Conservation (phyloP, 2,888 invertebrate genomes). For the Polymixis lichenea region DNA sequence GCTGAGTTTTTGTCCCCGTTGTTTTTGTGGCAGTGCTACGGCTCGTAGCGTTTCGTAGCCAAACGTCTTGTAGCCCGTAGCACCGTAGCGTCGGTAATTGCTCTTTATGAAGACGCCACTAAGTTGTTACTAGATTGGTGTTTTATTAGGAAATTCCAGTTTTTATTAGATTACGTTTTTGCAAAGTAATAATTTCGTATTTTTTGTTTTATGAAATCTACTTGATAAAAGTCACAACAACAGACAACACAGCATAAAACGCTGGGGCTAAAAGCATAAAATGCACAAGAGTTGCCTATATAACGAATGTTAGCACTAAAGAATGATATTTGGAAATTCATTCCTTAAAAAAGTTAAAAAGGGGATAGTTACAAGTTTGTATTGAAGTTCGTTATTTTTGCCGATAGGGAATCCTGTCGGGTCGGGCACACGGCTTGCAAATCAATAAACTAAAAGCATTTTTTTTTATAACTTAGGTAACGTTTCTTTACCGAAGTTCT, state of each 20-base stretch:
- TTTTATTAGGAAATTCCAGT: neutral
- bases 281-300: neutral
- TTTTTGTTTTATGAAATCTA: neutral
- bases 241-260: neutral
- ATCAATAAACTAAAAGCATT: neutral
- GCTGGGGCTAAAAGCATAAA: neutral
- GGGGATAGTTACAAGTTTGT: neutral
- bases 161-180: neutral
- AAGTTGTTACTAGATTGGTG: neutral
- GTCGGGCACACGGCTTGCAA: neutral
- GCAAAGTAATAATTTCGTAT: neutral
- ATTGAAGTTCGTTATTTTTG: neutral
- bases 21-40: constrained; percentile 48
- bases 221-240: neutral
- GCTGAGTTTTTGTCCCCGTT: constrained; percentile 29
- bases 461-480: neutral
- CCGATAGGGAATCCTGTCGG: neutral
- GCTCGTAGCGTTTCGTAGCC: constrained; percentile 59
- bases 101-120: constrained; percentile 9
- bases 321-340: neutral
- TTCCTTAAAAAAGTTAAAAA: no score
- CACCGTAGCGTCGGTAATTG: constrained; percentile 13
- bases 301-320: neutral
- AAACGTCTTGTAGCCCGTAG: constrained; percentile 43
- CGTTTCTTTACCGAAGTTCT: neutral